phyloP scores from a whole-genome alignment of 2,797 vertebrate species.

The Notolabrus celidotus region DNA sequence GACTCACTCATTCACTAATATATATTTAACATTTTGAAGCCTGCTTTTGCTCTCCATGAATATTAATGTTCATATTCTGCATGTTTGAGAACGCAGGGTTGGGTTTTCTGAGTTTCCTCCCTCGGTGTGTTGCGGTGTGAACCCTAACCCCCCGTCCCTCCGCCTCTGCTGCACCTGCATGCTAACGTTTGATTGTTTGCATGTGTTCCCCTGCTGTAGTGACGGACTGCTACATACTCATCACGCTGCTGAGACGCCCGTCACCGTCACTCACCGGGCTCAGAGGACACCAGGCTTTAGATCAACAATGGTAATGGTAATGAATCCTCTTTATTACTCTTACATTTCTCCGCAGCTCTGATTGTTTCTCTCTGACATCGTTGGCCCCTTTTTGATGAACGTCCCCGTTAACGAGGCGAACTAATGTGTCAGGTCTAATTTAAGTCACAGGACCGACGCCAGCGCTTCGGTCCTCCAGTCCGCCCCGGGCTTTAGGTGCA shows the following conservation, averaged over 20 bases:
- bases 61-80: too few relatives aligned
- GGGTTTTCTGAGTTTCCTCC: too few relatives aligned
- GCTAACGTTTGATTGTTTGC: not conserved
- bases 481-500: slow-evolving; percentile 43
- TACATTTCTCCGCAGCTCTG: not conserved
- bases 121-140: too few relatives aligned
- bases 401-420: slow-evolving; percentile 16
- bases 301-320: slow-evolving; percentile 72
- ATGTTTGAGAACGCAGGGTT: too few relatives aligned
- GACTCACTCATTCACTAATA: not conserved
- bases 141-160: not conserved
- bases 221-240: slow-evolving; percentile 33
- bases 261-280: slow-evolving; percentile 43
- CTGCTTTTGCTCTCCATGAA: too few relatives aligned
- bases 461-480: slow-evolving; percentile 22
- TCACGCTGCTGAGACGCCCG: slow-evolving; percentile 34
- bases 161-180: not conserved
- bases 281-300: slow-evolving; percentile 20
- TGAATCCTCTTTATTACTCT: not conserved
- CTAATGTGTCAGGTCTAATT: slow-evolving; percentile 48
- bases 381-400: slow-evolving; percentile 14
- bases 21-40: too few relatives aligned
- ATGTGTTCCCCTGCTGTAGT: slow-evolving; percentile 12
- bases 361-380: too few relatives aligned
- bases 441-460: slow-evolving; percentile 31